Base-by-base conservation (phyloP, 2,113 vertebrate species). In the Caracal caracal region DNA sequence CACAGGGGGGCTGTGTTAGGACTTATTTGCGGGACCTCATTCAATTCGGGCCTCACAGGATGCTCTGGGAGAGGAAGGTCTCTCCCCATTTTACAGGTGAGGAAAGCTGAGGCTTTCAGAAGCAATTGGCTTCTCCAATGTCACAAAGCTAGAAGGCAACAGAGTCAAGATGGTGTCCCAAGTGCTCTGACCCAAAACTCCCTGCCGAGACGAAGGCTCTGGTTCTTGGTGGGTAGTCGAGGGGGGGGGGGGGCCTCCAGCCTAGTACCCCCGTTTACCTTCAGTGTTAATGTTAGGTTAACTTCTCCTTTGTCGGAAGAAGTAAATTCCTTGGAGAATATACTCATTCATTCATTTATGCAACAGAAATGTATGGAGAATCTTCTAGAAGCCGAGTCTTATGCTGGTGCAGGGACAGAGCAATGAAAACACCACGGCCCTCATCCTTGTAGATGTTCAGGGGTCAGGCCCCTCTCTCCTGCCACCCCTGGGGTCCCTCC, bases 161-260 rank as follows among this genome's bases (percentile, higher is more conserved):
- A 53, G 59, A 35, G 80, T 43, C 35, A 26, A 22, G 80, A 47
- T 6, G 51, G 28, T 7, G 20, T 33, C 82, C 61, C 56, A 6
- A 47, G 40, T 3, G 5, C 37, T 92, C 3, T 10, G n/a, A 22
- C 56, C 35, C 61, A 26, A 73, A 98, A 63, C 93, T 95, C 95
- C 94, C 96, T 95, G 97, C 96, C 96, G 96, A 97, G 97, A 81
- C 40, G 28, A 76, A 17, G 49, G 10, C 37, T 59, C 61, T 51
- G 70, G 61, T 4, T 81, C 49, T 35, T 43, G n/a, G 19, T 0
- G 0, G 51, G 15, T 47, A 15, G 53, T 12, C n/a, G 17, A 40
- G n/a, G 6, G 43, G 9, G 43, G n/a, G 6, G 43, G 9, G 43
- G 8, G 0, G 0, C 33, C 63, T 81, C 49, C 43, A 53, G 10